phyloP scores from a whole-genome alignment of 1,140 invertebrate species.

The Rhagoletis pomonella region DNA sequence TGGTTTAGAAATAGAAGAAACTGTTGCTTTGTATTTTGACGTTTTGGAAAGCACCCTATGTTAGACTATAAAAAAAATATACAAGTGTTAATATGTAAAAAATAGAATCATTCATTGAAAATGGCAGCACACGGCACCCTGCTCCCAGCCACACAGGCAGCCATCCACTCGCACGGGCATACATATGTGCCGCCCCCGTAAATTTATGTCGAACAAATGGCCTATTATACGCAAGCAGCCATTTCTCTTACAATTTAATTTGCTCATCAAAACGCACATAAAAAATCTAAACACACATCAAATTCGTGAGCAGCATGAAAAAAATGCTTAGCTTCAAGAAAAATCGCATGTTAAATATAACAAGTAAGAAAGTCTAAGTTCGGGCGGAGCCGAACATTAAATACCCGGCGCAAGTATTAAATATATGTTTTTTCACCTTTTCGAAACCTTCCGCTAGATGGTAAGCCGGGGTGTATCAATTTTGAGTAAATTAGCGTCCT shows the following conservation, averaged over 20 bases:
- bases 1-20: too few species aligned
- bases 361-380: too few species aligned
- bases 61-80: background rate
- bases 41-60: too few species aligned
- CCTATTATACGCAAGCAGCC: constrained; percentile 22
- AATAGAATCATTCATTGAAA: background rate
- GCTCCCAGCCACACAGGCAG: background rate
- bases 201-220: constrained; percentile 55
- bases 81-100: background rate
- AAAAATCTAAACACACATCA: constrained; percentile 52
- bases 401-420: too few species aligned
- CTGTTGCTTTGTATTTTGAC: too few species aligned
- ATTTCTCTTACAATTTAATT: constrained; percentile 54
- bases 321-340: background rate
- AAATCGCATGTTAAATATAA: too few species aligned
- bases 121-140: background rate
- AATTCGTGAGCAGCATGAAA: constrained; percentile 17
- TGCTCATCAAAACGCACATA: constrained; percentile 37
- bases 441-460: too few species aligned
- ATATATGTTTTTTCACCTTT: too few species aligned
- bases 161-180: background rate
- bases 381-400: too few species aligned
- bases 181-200: background rate
- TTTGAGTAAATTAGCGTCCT: too few species aligned
- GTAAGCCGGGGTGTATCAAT: too few species aligned